Conservation (phyloP, 2,113 vertebrate species). For the Larimichthys polyactis region DNA sequence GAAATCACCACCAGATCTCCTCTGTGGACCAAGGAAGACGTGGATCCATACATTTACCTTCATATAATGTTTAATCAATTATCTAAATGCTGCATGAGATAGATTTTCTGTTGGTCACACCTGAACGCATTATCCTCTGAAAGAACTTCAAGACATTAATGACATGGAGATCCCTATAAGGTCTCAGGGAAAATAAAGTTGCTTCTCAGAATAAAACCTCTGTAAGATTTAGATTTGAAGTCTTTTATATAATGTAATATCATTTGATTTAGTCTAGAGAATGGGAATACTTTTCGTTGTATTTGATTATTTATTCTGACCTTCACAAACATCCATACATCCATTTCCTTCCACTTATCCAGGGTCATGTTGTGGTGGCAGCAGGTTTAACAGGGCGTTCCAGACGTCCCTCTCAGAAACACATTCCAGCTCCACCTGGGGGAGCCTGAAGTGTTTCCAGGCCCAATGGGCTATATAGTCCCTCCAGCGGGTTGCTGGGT, state of each 20-base stretch:
- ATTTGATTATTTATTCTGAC: conserved; percentile 18
- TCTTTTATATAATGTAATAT: conserved; percentile 10
- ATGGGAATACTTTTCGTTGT: conserved; percentile 2
- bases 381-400: too few species aligned
- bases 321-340: not conserved
- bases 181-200: not conserved
- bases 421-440: too few species aligned
- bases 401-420: too few species aligned
- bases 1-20: not conserved
- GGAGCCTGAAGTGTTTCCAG: too few species aligned
- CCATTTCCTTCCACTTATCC: too few species aligned
- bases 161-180: not conserved
- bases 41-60: not conserved
- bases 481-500: too few species aligned
- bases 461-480: too few species aligned
- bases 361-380: too few species aligned
- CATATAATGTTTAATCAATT: not conserved
- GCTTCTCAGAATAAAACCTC: not conserved
- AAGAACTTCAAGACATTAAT: not conserved
- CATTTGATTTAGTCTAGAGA: conserved; percentile 17
- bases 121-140: not conserved
- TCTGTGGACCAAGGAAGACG: not conserved
- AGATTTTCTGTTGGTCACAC: not conserved
- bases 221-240: not conserved
- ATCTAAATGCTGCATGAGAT: conserved; percentile 1